Percentiles rank a stretch among this genome's conserved stretches.
phyloP scores from a whole-genome alignment of 2,113 vertebrate genomes.

The Orycteropus afer region DNA sequence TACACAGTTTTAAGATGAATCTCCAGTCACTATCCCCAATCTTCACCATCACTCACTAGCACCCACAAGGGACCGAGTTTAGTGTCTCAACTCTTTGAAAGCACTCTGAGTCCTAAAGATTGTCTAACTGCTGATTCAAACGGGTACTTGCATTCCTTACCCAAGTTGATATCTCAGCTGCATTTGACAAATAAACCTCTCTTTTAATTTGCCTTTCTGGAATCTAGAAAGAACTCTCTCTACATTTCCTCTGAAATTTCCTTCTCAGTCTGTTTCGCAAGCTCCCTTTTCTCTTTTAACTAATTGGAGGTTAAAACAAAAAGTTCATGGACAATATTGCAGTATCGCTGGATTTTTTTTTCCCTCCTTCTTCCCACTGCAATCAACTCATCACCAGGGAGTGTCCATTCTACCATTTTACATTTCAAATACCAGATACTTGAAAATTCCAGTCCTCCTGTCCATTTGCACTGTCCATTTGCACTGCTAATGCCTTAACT shows the following conservation, averaged over 20 bases:
- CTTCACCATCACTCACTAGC: rapidly evolving
- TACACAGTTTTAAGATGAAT: background rate
- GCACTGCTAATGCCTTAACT: background rate
- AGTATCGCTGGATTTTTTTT: background rate
- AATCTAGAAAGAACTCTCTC: background rate
- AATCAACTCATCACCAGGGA: background rate
- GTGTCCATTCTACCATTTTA: no score
- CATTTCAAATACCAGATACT: background rate
- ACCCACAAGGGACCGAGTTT: background rate
- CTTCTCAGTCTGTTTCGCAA: background rate
- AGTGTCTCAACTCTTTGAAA: background rate
- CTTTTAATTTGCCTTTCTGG: background rate
- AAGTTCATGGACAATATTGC: background rate
- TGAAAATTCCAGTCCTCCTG: background rate
- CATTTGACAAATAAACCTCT: background rate
- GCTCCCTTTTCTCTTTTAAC: background rate
- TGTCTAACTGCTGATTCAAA: background rate
- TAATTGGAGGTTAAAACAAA: background rate
- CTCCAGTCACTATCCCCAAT: background rate
- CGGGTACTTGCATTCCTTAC: background rate
- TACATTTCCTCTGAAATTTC: background rate
- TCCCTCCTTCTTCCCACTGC: background rate
- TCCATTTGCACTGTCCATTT: background rate
- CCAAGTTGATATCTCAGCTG: background rate
- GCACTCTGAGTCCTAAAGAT: background rate